Conservation (phyloP, 2,113 vertebrate genomes). For the Lethenteron reissneri region DNA sequence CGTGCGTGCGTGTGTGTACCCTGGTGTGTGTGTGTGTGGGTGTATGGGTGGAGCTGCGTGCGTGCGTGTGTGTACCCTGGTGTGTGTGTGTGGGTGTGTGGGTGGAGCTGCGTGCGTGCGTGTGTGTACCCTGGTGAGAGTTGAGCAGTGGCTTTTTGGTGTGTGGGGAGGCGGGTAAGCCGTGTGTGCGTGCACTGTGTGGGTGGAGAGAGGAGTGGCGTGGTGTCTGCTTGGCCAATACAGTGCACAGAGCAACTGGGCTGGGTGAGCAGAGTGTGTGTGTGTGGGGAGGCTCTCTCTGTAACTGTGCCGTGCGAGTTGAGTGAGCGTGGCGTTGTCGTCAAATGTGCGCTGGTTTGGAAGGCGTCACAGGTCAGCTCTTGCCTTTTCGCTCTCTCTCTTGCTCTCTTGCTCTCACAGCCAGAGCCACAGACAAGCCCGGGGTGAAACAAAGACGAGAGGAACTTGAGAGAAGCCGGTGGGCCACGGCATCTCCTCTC, state of each 20-base stretch:
- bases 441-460: too few relatives aligned
- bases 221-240: neutral
- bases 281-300: too few relatives aligned
- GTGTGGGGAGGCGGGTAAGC: neutral
- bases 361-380: too few relatives aligned
- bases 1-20: neutral
- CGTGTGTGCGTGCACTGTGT: neutral
- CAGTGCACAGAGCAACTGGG: neutral
- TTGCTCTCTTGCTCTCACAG: too few relatives aligned
- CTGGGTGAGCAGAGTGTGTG: neutral
- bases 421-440: too few relatives aligned
- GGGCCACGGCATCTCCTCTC: too few relatives aligned
- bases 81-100: neutral
- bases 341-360: too few relatives aligned
- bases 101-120: neutral
- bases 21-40: conserved; percentile 1
- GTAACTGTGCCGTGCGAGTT: too few relatives aligned
- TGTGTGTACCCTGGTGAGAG: neutral
- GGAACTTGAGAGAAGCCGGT: too few relatives aligned
- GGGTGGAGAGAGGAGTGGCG: neutral
- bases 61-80: neutral
- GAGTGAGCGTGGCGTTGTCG: too few relatives aligned
- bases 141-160: neutral
- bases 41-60: neutral
- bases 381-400: too few relatives aligned